phyloP scores from a whole-genome alignment of 2,888 invertebrate genomes.

The Cetonia aurata region DNA sequence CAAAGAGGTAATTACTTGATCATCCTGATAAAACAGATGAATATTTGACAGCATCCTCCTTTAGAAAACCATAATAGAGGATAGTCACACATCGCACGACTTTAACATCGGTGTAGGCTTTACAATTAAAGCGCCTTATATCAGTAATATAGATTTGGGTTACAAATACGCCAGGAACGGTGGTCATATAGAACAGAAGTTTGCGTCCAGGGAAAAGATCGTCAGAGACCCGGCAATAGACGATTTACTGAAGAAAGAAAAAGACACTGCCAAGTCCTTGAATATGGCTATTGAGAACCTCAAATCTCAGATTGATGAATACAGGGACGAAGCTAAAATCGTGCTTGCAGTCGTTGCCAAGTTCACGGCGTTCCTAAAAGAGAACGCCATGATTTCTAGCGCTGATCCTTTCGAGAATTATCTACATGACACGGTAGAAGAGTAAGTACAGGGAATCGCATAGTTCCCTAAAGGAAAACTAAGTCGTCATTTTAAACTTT shows the following conservation, averaged over 20 bases:
- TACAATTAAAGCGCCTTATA: slow-evolving; percentile 48
- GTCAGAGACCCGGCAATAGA: slow-evolving; percentile 52
- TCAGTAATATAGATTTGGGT: slow-evolving; percentile 54
- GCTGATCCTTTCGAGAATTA: slow-evolving; percentile 60
- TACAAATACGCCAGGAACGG: slow-evolving; percentile 53
- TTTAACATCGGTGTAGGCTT: slow-evolving; percentile 6
- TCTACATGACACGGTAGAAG: slow-evolving; percentile 58
- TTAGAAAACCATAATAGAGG: slow-evolving; percentile 14
- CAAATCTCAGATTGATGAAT: slow-evolving; percentile 22
- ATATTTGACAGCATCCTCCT: neutral
- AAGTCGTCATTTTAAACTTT: neutral
- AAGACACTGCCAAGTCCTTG: neutral
- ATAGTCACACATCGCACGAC: slow-evolving; percentile 5
- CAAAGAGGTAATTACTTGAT: slow-evolving; percentile 41
- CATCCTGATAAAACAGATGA: neutral
- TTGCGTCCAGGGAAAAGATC: slow-evolving; percentile 54
- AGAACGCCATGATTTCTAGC: slow-evolving; percentile 60
- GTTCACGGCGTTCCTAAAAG: slow-evolving; percentile 60
- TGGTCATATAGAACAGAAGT: slow-evolving; percentile 61
- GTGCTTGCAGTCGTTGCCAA: slow-evolving; percentile 57
- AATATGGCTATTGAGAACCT: slow-evolving; percentile 19
- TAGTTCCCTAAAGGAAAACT: no score
- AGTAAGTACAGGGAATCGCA: no score
- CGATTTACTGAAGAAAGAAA: slow-evolving; percentile 13
- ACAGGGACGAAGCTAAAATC: slow-evolving; percentile 29